These are phyloP conservation scores for Zoanthus solanderi DNA, from an alignment of 92 coral and sea anemone species.

Conservation along the genomic window DNA sequence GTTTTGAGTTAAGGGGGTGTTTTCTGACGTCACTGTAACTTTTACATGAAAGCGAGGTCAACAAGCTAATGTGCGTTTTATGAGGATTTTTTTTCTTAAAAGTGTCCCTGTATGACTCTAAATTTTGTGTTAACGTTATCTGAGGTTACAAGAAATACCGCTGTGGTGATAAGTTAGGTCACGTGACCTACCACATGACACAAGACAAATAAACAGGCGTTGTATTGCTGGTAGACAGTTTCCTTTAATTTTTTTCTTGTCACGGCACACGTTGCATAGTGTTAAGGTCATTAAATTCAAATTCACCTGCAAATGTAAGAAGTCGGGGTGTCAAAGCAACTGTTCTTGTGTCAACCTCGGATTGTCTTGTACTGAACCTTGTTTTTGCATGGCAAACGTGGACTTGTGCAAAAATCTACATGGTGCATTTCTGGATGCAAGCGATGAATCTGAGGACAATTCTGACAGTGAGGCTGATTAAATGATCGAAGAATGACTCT, in stretches of 20 bases:
- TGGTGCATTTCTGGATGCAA: conserved; percentile 41
- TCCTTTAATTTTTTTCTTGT: conserved; percentile 28
- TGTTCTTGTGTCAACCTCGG: conserved; percentile 57
- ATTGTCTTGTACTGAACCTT: conserved; percentile 55
- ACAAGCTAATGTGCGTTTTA: conserved; percentile 23
- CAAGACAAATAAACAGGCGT: conserved; percentile 36
- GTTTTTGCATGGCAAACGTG: conserved; percentile 56
- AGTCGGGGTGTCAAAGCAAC: conserved; percentile 47
- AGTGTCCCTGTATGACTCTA: conserved; percentile 40
- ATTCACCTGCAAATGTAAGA: conserved; percentile 40
- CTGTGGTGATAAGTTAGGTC: conserved; percentile 23
- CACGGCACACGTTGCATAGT: conserved; percentile 29
- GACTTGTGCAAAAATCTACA: conserved; percentile 65
- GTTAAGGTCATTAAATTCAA: conserved; percentile 31
- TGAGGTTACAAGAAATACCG: neutral
- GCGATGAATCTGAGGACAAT: too few species aligned
- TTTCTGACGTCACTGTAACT: neutral
- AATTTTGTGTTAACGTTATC: conserved; percentile 45
- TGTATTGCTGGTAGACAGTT: conserved; percentile 39
- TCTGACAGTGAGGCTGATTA: too few species aligned
- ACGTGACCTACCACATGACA: conserved; percentile 52
- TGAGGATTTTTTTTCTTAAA: conserved; percentile 39
- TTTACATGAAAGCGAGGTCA: conserved; percentile 32
- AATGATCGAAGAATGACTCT: too few species aligned
- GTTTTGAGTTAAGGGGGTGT: too few species aligned